Evolutionary conservation across 92 coral and sea anemone species (phyloP).

Genomic region (Palythoa grandis): DNA sequence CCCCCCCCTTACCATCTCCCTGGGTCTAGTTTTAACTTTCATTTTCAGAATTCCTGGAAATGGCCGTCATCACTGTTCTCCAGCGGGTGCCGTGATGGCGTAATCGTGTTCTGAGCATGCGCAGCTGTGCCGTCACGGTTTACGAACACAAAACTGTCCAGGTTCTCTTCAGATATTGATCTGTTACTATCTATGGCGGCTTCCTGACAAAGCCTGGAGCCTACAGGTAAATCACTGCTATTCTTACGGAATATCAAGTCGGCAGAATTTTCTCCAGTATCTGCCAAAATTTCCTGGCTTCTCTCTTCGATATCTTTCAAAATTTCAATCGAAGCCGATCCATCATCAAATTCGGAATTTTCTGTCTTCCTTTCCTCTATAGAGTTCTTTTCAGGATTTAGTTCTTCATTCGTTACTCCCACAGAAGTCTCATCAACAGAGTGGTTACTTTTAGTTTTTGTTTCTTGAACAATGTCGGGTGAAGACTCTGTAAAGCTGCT

Average conservation of each 20-base stretch:
- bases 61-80: conserved; percentile 51
- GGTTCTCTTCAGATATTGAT: conserved; percentile 47
- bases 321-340: conserved; percentile 33
- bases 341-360: background rate
- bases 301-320: background rate
- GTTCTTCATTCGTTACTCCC: background rate
- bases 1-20: background rate
- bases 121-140: conserved; percentile 81
- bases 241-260: background rate
- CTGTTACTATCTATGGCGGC: background rate
- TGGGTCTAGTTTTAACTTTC: background rate
- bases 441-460: conserved; percentile 5
- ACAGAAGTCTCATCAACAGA: background rate
- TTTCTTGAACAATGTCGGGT: conserved; percentile 6
- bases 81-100: conserved; percentile 66
- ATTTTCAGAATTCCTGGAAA: conserved; percentile 29
- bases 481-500: conserved; percentile 50
- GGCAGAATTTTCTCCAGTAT: background rate
- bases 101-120: conserved; percentile 29
- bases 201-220: background rate
- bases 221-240: background rate
- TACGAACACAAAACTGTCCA: conserved; percentile 81
- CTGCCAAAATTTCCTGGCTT: conserved; percentile 4
- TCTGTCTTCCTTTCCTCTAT: background rate
- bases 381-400: background rate